Percentiles rank a stretch among this genome's conserved stretches.
Conservation (phyloP, 1,140 invertebrate species). For the Anastrepha obliqua region DNA sequence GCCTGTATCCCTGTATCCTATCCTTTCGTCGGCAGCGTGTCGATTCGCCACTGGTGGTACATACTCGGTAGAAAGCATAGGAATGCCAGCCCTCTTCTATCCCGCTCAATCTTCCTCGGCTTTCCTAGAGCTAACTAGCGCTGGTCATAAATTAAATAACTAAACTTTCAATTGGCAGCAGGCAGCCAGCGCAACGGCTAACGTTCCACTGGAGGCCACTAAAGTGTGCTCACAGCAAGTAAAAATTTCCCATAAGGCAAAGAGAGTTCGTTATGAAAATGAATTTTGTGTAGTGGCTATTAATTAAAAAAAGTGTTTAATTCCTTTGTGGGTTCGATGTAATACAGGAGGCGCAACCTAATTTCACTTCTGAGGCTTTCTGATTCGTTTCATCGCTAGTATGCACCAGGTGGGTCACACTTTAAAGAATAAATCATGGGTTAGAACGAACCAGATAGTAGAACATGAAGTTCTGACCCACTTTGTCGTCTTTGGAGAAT, state of each 20-base stretch:
- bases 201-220: not conserved
- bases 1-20: not conserved
- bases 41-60: not conserved
- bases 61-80: not conserved
- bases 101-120: not conserved
- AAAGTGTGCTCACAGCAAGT: not conserved
- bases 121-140: not conserved
- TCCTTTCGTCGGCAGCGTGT: not conserved
- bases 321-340: no score
- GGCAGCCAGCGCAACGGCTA: not conserved
- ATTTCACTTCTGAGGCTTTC: no score
- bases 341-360: no score
- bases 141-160: constrained; percentile 51
- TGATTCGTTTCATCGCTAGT: no score
- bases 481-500: no score
- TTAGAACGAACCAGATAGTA: no score
- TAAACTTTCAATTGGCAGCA: constrained; percentile 51
- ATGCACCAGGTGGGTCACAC: no score
- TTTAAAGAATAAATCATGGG: no score
- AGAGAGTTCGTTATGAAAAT: not conserved
- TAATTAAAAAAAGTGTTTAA: not conserved
- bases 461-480: no score
- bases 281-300: not conserved
- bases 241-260: not conserved
- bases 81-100: not conserved